Evolutionary conservation across 2,797 vertebrate species (phyloP), one percentile per base, ranked within the genome.

Genomic region (Amblyopsis hoosieri): DNA sequence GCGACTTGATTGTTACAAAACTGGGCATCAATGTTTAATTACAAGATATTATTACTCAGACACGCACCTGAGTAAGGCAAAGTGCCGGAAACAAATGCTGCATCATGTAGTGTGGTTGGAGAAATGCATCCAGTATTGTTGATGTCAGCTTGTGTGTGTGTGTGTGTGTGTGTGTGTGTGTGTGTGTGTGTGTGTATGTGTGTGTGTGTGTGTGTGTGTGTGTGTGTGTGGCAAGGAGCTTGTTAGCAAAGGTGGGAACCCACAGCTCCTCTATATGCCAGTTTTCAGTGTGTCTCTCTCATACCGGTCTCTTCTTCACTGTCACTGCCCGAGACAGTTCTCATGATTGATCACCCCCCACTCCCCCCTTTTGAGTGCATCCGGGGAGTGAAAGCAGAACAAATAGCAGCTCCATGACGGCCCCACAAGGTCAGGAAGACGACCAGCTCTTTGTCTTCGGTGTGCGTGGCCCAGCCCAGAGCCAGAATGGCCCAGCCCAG

Each of bases 371-470:
- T 76, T 74, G 79, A 78, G 81, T 66, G 72, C 19, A 13, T 67
- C 49, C 67, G 77, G 75, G 81, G 75, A 60, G 67, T 73, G 68
- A 71, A 31, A 81, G 64, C 68, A 64, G 66, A 12, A 60, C 61
- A 53, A 60, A 72, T 48, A 45, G 45, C 37, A 61, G 50, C 67
- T 62, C 57, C 71, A 62, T 78, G 77, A 79, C 75, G 45, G 69
- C 81, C 71, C 74, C 81, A 81, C 86, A 89, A 92, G 89, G 90
- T 90, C 89, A 89, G 78, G 79, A 70, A 47, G 71, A 79, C 87
- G 81, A 85, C 88, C 87, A 84, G 64, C 67, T 83, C 80, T 89
- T 89, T 89, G 86, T 88, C 89, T 89, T 83, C 79, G 33, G 33
- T 37, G 33, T 37, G 33, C 33, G 5, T 37, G 76, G 47, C 78